Evolutionary conservation across 2,797 vertebrate genomes (phyloP).

Genomic region (Megaceryle alcyon): DNA sequence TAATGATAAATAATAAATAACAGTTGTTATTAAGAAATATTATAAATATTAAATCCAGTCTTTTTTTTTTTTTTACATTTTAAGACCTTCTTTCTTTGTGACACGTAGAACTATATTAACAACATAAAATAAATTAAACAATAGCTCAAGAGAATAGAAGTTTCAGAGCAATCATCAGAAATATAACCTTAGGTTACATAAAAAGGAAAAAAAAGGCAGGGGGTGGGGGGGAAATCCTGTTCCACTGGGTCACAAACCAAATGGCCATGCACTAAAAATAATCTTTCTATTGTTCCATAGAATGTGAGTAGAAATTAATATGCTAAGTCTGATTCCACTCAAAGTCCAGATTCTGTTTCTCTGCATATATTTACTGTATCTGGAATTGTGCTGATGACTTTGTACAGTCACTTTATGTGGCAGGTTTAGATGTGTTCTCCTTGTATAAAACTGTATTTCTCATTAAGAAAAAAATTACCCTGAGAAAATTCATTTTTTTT

Average conservation of each 20-base stretch:
- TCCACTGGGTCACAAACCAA: conserved; percentile 3
- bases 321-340: conserved; percentile 28
- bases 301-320: conserved; percentile 51
- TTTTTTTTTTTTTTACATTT: not conserved
- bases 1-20: not conserved
- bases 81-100: not conserved
- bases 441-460: not conserved
- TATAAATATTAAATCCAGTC: not conserved
- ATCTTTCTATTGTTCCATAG: conserved; percentile 54
- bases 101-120: not conserved
- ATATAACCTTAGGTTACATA: not conserved
- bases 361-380: conserved; percentile 12
- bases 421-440: not conserved
- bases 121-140: not conserved
- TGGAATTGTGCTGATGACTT: not conserved
- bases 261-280: conserved; percentile 66
- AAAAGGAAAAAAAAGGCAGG: not conserved
- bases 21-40: too few relatives aligned
- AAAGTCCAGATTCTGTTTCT: conserved; percentile 1
- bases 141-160: not conserved
- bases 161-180: not conserved
- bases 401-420: not conserved
- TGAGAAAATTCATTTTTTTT: conserved; percentile 2
- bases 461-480: not conserved
- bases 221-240: conserved; percentile 53